Base-by-base conservation (phyloP, 2,888 invertebrate genomes). In the Ectemnius cavifrons region DNA sequence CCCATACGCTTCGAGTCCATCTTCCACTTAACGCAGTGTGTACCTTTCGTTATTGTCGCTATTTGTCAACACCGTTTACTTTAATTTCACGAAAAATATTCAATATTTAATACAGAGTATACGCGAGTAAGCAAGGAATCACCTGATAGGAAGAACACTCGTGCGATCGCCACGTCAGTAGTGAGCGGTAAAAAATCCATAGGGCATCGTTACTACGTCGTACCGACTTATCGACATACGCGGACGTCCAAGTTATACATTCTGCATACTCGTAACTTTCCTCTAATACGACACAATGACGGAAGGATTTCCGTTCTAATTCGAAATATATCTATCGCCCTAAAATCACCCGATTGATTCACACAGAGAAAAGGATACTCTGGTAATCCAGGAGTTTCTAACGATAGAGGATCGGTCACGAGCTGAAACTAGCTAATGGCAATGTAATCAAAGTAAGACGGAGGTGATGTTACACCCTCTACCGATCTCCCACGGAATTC, bases 81-180 rank as follows among this genome's bases (percentile, higher is more conserved):
- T 37, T 6, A 6, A 8, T 6, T 37, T 6, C 8, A 11, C 37
- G 6, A 11, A 8, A 37, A 37, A 4, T 37, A 37, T 11, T 37
- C 37, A 1, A 37, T 37, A 37, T 37, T 6, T 37, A 11, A 37
- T 1, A 37, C 5, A 23, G 23, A 23, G 37, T 11, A 8, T 6
- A 2, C 8, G 37, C 37, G 6, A 37, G 8, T 23, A 23, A 23
- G 23, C 3, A 23, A 23, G 3, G 23, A 23, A 23, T 23, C 23
- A 3, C 23, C 3, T 23, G 23, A 23, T 23, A 23, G 23, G 23
- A 3, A 23, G 2, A 23, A 84, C 84, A 77, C 75, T 82, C 74
- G 70, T 79, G 73, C 82, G 84, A 88, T 87, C 86, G 89, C 90
- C 90, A 90, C 90, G 90, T 90, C 90, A 90, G 37, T 37, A 37